A percentile compares a stretch with the other conserved stretches of the same genome.
These are phyloP conservation scores for Anoplopoma fimbria DNA, from an alignment of 2,113 vertebrate genomes.

Conservation along the genomic window DNA sequence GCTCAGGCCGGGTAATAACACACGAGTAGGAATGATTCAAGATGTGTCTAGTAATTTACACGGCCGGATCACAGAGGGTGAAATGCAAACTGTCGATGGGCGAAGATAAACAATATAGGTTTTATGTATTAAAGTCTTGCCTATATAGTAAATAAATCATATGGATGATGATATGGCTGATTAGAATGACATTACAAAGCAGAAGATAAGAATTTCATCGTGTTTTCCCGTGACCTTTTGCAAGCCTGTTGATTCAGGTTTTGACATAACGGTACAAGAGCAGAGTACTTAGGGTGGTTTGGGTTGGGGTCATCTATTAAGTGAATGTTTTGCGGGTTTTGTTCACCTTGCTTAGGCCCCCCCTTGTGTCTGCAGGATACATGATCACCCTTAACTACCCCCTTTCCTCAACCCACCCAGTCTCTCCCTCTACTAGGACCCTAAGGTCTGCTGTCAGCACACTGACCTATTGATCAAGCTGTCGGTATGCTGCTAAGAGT, in stretches of 20 bases:
- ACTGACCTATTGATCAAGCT: slow-evolving; percentile 82
- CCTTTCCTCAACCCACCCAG: slow-evolving; percentile 46
- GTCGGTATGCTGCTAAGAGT: slow-evolving; percentile 75
- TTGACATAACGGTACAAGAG: not conserved
- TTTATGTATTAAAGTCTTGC: not conserved
- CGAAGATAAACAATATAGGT: not conserved
- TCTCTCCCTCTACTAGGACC: slow-evolving; percentile 52
- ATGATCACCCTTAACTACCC: slow-evolving; percentile 70
- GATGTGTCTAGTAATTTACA: slow-evolving; percentile 56
- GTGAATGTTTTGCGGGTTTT: slow-evolving; percentile 60
- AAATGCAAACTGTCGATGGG: slow-evolving; percentile 26
- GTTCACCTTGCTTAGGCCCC: slow-evolving; percentile 46
- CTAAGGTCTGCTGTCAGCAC: slow-evolving; percentile 76
- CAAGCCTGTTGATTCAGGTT: not conserved
- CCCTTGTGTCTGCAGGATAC: slow-evolving; percentile 62
- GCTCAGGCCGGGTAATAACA: slow-evolving; percentile 89
- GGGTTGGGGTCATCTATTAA: slow-evolving; percentile 63
- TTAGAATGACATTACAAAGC: not conserved
- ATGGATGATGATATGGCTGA: not conserved
- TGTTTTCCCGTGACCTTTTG: not conserved
- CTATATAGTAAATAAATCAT: not conserved
- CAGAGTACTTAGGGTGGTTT: slow-evolving; percentile 8
- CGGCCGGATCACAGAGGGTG: slow-evolving; percentile 1
- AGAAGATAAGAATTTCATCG: not conserved
- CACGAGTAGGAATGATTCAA: slow-evolving; percentile 91